A percentile compares a stretch with the other conserved stretches of the same genome.
Conservation (phyloP, 2,797 vertebrate species). For the Taenioides sp. region DNA sequence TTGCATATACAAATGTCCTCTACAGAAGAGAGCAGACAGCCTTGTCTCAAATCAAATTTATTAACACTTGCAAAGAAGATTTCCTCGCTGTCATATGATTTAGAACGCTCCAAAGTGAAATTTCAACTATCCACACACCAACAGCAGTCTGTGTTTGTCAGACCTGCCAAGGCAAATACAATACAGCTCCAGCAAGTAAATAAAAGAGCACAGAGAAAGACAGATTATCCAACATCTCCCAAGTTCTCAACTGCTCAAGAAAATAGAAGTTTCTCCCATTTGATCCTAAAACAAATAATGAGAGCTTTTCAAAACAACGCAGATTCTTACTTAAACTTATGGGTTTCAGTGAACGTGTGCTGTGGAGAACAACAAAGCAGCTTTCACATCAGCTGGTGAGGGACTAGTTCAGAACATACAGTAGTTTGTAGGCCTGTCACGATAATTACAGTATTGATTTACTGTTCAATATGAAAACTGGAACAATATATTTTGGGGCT, state of each 20-base stretch:
- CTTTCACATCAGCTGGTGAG: constrained; percentile 5
- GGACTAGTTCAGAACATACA: background rate
- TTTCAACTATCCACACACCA: constrained; percentile 18
- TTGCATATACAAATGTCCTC: background rate
- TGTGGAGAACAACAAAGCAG: constrained; percentile 7
- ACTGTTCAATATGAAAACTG: too few relatives aligned
- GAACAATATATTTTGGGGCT: too few relatives aligned
- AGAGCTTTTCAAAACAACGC: constrained; percentile 21
- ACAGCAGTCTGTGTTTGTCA: constrained; percentile 32
- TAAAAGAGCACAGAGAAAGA: constrained; percentile 11
- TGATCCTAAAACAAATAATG: constrained; percentile 33
- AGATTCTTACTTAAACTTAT: constrained; percentile 10
- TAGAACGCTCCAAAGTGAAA: constrained; percentile 19
- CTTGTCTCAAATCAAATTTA: background rate
- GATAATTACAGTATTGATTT: too few relatives aligned
- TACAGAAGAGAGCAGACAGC: background rate
- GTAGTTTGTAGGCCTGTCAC: too few relatives aligned
- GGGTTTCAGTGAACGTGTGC: constrained; percentile 11
- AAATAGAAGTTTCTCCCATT: constrained; percentile 24
- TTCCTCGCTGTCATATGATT: background rate
- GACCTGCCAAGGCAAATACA: constrained; percentile 27
- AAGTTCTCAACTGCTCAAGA: constrained; percentile 35
- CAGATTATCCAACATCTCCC: constrained; percentile 15
- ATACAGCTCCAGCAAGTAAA: constrained; percentile 31
- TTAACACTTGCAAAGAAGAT: background rate